Base-by-base conservation (phyloP, 2,113 vertebrate genomes). In the Eidolon helvum region DNA sequence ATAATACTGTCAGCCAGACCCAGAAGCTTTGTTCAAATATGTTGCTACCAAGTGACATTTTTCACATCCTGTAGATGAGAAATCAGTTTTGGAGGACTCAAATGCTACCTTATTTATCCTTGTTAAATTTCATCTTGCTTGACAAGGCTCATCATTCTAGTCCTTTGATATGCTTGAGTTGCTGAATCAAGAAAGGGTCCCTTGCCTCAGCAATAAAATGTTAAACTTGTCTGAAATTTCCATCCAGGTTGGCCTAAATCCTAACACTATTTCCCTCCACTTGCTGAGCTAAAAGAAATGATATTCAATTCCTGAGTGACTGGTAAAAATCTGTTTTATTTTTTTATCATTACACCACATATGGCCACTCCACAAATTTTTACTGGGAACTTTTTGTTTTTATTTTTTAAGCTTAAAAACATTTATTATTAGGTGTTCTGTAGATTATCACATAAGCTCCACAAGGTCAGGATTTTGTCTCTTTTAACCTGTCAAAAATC, bases 211-310 rank as follows among this genome's bases (percentile, higher is more conserved):
- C 75, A 91, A 43, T 87, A 71, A 90, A 86, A 78, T 72, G 35
- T 79, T 61, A 82, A 83, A 50, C 18, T 57, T 59, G 24, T 91
- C 91, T 93, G 82, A 91, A 84, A 90, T 91, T 72, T 93, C 35
- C 43, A 55, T 93, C 75, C 69, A 45, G 24, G 48, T 84, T 83
- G 55, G 91, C 82, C 87, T 93, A 95, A 96, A 91, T 57, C 71
- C 48, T 91, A 59, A 55, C 33, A 72, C 2, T 1, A 22, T 95
- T 95, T 91, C 50, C 50, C 10, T 96, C 55, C 26, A 91, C 40
- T 83, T 91, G 65, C 74, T 87, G 75, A 90, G 53, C 80, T 87
- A 72, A 93, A 92, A 91, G 55, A 95, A 86, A 33, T 95, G 65
- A 38, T 57, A 68, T 59, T 87, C 85, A 59, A 55, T 84, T 95